phyloP scores from a whole-genome alignment of 2,113 vertebrate genomes.

The Hydropotes inermis region DNA sequence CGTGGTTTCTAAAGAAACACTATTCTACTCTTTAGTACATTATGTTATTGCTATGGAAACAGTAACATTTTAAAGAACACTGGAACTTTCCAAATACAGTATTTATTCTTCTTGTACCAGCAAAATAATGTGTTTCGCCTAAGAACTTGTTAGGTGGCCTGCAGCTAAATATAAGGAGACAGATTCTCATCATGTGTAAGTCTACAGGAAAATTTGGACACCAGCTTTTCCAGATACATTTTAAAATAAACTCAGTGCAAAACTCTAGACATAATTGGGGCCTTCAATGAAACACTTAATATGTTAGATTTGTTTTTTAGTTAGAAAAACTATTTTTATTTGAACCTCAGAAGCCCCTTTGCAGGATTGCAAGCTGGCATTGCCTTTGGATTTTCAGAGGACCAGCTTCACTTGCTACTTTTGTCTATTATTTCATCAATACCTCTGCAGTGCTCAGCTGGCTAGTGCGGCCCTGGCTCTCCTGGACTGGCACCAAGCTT shows the following conservation, averaged over 20 bases:
- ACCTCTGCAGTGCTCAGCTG: neutral
- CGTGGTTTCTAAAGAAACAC: constrained; percentile 73
- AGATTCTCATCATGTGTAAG: constrained; percentile 71
- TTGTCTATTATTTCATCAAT: neutral
- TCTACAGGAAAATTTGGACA: constrained; percentile 63
- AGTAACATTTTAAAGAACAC: constrained; percentile 73
- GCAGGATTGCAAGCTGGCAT: neutral
- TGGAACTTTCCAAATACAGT: constrained; percentile 77
- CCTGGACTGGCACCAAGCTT: neutral
- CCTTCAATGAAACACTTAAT: constrained; percentile 59
- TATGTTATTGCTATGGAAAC: constrained; percentile 78
- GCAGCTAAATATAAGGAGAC: constrained; percentile 76
- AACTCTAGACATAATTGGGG: constrained; percentile 55
- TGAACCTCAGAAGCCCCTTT: neutral
- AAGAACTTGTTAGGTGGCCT: constrained; percentile 78
- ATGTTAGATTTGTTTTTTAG: constrained; percentile 43
- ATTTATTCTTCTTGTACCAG: constrained; percentile 75
- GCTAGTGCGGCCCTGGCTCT: neutral
- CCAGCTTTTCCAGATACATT: constrained; percentile 52
- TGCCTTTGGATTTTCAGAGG: neutral
- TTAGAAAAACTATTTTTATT: constrained; percentile 34
- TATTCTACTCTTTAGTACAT: constrained; percentile 71
- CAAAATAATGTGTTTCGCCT: constrained; percentile 76
- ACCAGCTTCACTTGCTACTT: neutral
- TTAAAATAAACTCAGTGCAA: constrained; percentile 66